Evolutionary conservation across 2,797 vertebrate genomes (phyloP), one percentile per base, ranked within the genome.

Genomic region (Tapera naevia): DNA sequence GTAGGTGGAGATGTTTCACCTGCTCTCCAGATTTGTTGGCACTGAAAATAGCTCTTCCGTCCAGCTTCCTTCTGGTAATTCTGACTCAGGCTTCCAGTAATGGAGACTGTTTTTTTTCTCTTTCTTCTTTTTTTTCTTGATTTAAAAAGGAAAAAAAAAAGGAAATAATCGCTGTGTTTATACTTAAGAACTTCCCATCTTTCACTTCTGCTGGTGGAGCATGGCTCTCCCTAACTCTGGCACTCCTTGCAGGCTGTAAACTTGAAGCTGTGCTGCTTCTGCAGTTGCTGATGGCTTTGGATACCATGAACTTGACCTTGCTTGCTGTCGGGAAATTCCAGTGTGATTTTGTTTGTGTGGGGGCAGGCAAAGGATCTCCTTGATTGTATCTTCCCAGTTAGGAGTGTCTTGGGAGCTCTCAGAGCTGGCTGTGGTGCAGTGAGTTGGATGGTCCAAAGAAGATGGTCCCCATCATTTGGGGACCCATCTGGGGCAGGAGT

Each of bases 71-170:
- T 95, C 95, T 61, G 51, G 97, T 96, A 96, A 95, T 83, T 93
- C 82, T 98, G 97, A 98, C 96, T 97, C 97, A 97, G 97, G 83
- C 95, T 98, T 97, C 97, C 97, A 91, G 97, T 97, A 98, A 97
- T 69, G 86, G 61, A 75, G 73, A 51, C 54, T 57, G 92, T 45
- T 83, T 94, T 73, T 91, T 95, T 88, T 6, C 74, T 62, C 60
- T 8, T 48, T 35, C 72, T 88, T 83, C 65, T 88, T 60, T 80
- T 83, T 74, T 48, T 56, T 41, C 54, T 19, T 35, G 51, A 48
- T 58, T 86, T 64, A 10, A 9, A 27, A 81, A 84, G 85, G 35
- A 43, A 70, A 85, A 35, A 43, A 70, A 50, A 58, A 39, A 56
- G 43, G 57, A 82, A 86, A 89, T 78, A 74, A 88, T 86, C 4